These are phyloP conservation scores for Dendrolimus pini DNA, from an alignment of 2,888 invertebrate species.

Conservation along the genomic window DNA sequence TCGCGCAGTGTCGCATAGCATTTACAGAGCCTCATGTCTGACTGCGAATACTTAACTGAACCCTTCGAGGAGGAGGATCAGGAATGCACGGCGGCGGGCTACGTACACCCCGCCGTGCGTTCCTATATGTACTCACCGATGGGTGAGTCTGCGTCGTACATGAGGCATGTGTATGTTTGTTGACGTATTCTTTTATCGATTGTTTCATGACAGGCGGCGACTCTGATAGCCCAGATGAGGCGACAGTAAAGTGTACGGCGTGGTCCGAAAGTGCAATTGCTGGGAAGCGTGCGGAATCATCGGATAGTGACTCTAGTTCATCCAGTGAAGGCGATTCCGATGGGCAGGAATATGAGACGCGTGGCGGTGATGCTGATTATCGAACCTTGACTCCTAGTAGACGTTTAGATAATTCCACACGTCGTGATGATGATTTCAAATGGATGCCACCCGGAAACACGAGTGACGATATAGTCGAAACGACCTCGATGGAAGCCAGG, in stretches of 20 bases:
- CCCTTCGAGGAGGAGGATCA: conserved; percentile 65
- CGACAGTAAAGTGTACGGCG: conserved; percentile 75
- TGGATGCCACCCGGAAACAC: conserved; percentile 75
- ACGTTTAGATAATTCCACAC: conserved; percentile 75
- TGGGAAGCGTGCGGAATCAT: conserved; percentile 50
- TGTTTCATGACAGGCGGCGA: conserved; percentile 73
- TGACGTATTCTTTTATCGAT: conserved; percentile 31
- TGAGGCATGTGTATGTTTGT: conserved; percentile 36
- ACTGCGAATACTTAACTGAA: conserved; percentile 70
- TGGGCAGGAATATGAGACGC: conserved; percentile 69
- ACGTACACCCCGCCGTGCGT: conserved; percentile 68
- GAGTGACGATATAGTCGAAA: conserved; percentile 44
- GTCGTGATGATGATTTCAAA: conserved; percentile 81
- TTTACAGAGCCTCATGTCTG: conserved; percentile 69
- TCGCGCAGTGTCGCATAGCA: conserved; percentile 72
- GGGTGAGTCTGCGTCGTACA: conserved; percentile 59
- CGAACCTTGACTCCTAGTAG: conserved; percentile 59
- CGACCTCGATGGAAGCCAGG: conserved; percentile 38
- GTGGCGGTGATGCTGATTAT: conserved; percentile 78
- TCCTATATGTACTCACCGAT: conserved; percentile 74
- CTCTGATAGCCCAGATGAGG: conserved; percentile 79
- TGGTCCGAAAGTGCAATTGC: conserved; percentile 65
- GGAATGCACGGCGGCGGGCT: conserved; percentile 59
- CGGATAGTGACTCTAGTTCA: conserved; percentile 56
- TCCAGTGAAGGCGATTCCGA: conserved; percentile 57